These are phyloP conservation scores for Semotilus atromaculatus DNA, from an alignment of 2,797 vertebrate species.

Conservation along the genomic window DNA sequence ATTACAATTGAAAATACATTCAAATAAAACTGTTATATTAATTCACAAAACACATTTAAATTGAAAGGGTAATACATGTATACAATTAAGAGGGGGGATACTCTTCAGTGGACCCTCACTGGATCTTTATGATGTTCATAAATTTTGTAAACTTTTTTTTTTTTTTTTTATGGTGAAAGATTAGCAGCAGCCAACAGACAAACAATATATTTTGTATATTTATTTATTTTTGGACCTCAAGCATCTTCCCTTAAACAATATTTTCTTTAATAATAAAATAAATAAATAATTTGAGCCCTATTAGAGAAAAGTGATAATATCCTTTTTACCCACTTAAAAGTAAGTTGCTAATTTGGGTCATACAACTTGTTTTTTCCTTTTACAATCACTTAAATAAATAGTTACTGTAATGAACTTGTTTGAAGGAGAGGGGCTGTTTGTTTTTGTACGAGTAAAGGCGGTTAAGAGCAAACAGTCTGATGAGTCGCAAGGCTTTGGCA, in stretches of 20 bases:
- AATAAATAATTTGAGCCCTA: not conserved
- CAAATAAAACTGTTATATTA: not conserved
- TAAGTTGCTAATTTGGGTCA: not conserved
- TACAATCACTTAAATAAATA: not conserved
- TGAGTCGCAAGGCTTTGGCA: constrained; percentile 11
- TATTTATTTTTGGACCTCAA: not conserved
- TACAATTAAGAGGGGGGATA: not conserved
- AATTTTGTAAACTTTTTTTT: not conserved
- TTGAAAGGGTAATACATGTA: not conserved
- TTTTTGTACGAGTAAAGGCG: constrained; percentile 4
- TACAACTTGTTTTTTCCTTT: not conserved
- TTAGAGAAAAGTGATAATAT: not conserved
- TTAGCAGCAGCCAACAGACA: not conserved
- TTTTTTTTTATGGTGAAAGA: not conserved
- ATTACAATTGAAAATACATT: not conserved
- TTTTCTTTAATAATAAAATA: not conserved
- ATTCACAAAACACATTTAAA: too few species aligned
- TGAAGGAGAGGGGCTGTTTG: constrained; percentile 6
- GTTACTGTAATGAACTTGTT: not conserved
- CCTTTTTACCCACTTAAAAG: not conserved
- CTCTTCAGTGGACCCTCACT: not conserved
- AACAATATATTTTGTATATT: not conserved
- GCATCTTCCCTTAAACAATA: not conserved
- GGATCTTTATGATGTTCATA: not conserved
- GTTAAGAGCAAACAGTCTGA: constrained; percentile 1